Conservation (phyloP, 2,797 vertebrate genomes). For the Pitangus sulphuratus region DNA sequence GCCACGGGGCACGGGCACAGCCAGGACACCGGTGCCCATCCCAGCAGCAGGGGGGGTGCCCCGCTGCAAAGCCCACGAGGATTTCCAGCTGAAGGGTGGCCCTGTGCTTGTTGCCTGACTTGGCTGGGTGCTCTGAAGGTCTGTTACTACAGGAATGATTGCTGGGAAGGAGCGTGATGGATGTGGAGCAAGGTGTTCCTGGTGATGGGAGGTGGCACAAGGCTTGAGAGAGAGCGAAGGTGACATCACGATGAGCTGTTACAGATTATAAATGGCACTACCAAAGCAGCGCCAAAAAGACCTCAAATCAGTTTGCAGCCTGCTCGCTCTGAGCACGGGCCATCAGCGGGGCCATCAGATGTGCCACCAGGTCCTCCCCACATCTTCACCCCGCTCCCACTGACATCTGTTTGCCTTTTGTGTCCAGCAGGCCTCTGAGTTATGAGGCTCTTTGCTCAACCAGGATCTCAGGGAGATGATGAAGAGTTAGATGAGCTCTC, state of each 20-base stretch:
- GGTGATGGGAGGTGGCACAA: not conserved
- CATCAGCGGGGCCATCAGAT: not conserved
- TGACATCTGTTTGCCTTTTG: conserved; percentile 46
- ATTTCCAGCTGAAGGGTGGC: not conserved
- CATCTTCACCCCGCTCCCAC: not conserved
- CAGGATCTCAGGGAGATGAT: not conserved
- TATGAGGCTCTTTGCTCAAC: not conserved
- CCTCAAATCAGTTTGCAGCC: not conserved
- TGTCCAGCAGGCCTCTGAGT: conserved; percentile 11
- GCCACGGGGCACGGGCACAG: accelerated
- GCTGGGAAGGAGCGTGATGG: not conserved
- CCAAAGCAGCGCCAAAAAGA: accelerated
- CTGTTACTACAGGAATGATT: not conserved
- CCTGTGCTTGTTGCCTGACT: not conserved
- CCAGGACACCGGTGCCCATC: not conserved
- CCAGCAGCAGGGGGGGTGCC: not conserved
- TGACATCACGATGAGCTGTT: not conserved
- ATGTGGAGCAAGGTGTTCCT: not conserved
- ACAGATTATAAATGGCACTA: not conserved
- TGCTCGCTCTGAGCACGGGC: not conserved
- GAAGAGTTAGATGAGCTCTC: conserved; percentile 38
- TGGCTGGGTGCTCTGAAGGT: not conserved
- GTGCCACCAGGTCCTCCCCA: not conserved
- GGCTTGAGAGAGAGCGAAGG: not conserved
- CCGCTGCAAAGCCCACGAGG: accelerated